phyloP scores from a whole-genome alignment of 2,797 vertebrate genomes.

The Propithecus perrieri region DNA sequence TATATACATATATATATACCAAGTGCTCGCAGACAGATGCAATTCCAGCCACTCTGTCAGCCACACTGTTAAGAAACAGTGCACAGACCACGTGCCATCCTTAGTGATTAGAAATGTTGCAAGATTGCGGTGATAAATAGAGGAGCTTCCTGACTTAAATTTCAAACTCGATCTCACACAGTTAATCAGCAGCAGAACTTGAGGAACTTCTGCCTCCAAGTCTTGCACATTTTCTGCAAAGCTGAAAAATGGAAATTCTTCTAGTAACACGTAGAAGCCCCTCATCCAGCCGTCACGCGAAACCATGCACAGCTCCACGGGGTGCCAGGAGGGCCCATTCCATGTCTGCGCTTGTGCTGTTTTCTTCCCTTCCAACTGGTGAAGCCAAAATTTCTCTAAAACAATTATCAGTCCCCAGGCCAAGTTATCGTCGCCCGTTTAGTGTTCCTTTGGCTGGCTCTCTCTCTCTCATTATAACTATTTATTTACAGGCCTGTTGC shows the following conservation, averaged over 20 bases:
- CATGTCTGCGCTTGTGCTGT: neutral
- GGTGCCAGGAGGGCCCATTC: neutral
- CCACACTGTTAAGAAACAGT: neutral
- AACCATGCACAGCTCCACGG: no score
- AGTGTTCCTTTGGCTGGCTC: neutral
- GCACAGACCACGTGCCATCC: neutral
- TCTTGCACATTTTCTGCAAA: neutral
- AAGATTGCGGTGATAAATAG: neutral
- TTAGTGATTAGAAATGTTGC: neutral
- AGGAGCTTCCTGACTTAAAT: neutral
- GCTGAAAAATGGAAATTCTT: neutral
- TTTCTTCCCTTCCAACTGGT: neutral
- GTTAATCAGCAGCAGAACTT: neutral
- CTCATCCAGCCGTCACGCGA: fast-evolving
- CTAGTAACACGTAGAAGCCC: neutral
- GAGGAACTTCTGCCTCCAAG: neutral
- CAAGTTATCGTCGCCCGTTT: neutral
- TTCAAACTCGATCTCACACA: neutral
- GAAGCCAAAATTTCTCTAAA: neutral
- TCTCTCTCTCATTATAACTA: neutral
- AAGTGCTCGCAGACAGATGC: neutral
- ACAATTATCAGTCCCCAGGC: neutral
- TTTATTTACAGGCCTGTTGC: neutral
- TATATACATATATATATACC: neutral
- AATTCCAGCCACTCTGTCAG: neutral